Evolutionary conservation across 23 tunicate species (phyloP), one percentile per base, ranked within the genome.

Genomic region (Styela clava): DNA sequence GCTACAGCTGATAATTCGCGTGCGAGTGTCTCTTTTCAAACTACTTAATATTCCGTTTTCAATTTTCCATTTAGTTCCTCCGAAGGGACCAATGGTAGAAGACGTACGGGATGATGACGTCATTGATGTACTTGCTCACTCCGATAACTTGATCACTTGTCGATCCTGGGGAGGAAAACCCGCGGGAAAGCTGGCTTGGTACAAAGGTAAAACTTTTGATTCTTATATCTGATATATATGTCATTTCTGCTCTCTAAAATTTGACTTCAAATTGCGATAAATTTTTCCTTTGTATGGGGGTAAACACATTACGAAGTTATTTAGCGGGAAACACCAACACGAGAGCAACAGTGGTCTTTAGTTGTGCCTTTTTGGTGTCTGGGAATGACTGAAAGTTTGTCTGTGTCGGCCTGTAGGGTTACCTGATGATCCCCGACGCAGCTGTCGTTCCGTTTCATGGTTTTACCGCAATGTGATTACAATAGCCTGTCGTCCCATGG

Each of bases 141-240:
- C 68, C 21, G 85, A 82, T 27, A 91, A 91, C 33, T 78, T 37
- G 56, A 34, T 91, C 35, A 74, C 78, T 2, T 91, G 97, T 52
- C 83, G 79, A 35, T 89, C 97, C 16, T 69, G 64, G 19, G 81
- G 78, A 25, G 97, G 97, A 22, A 91, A 91, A 64, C 97, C 97
- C 1, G 85, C 90, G 2, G 97, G 88, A 16, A 36, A 24, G 19
- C 35, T 91, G 18, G 35, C 68, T 35, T 91, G 97, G 97, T 91
- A 81, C 51, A 82, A 62, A 91, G 71, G 97, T 91, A 82, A 74
- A 78, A 65, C 19, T 5, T 34, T 0, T n/a, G n/a, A n/a, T n/a
- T n/a, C n/a, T n/a, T n/a, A n/a, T n/a, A n/a, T n/a, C n/a, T n/a
- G 26, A 31, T 1, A 0, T 0, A 18, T 25, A 22, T 19, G 24